Evolutionary conservation across 2,888 invertebrate genomes (phyloP).

Genomic region (Electrophaes corylata): DNA sequence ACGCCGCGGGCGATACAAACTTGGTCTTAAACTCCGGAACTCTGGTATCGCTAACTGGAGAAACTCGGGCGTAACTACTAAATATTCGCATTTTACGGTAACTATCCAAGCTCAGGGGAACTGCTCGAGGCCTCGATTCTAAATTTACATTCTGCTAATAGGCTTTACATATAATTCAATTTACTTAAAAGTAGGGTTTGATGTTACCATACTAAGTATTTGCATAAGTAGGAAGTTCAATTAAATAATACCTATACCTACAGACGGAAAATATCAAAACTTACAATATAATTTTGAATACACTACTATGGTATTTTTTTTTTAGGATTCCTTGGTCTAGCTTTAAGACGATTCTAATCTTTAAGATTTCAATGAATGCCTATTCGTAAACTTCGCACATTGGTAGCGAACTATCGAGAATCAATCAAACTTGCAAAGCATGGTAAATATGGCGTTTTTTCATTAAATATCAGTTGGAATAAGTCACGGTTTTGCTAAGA

Average conservation of each 20-base stretch:
- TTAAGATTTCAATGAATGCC: too few species aligned
- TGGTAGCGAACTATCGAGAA: too few species aligned
- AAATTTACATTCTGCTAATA: slow-evolving; percentile 42
- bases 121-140: slow-evolving; percentile 42
- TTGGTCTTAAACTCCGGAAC: slow-evolving; percentile 36
- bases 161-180: slow-evolving; percentile 28
- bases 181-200: slow-evolving; percentile 1
- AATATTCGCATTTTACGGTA: slow-evolving; percentile 56
- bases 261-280: too few species aligned
- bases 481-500: neutral
- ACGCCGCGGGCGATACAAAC: slow-evolving; percentile 41
- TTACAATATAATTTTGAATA: too few species aligned
- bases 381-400: too few species aligned
- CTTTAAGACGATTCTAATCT: too few species aligned
- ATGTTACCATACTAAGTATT: neutral
- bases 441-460: too few species aligned
- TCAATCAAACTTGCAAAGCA: too few species aligned
- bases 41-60: slow-evolving; percentile 53
- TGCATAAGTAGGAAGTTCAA: neutral
- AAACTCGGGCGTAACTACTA: slow-evolving; percentile 58
- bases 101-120: slow-evolving; percentile 42
- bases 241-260: too few species aligned
- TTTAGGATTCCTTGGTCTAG: too few species aligned
- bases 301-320: too few species aligned
- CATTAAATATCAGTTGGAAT: too few species aligned